Base-by-base conservation (phyloP, 2,888 invertebrate species). In the Sericinus montela region DNA sequence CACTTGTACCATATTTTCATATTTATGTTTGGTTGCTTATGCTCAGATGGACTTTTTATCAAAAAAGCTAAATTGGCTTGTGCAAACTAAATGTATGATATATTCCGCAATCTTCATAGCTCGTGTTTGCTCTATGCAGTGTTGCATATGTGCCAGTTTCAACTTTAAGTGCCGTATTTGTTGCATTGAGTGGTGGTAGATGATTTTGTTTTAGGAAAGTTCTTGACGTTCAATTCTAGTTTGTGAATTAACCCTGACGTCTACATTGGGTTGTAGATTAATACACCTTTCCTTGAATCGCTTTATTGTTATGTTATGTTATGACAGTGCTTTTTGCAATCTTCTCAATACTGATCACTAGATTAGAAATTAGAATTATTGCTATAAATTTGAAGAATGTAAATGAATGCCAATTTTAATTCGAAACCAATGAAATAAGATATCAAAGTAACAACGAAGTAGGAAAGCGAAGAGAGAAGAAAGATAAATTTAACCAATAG, bases 31-130 rank as follows among this genome's bases (percentile, higher is more conserved):
- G 36, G 44, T 29, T 45, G 37, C 39, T 32, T 45, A 32, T 25
- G 8, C 8, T 25, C 25, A 5, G 6, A 8, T 8, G 1, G 16
- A 30, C 36, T 47, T 15, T 30, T 40, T 41, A 14, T 30, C n/a
- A 29, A 30, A 29, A 1, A 38, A 42, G 30, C 23, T 30, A 19
- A 13, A 45, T 34, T 34, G 23, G 48, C 43, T 48, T 48, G 30
- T 23, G 48, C 48, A 48, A 38, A 38, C 36, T 42, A n/a, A 41
- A 42, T 42, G 42, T 41, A 37, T 42, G 34, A 35, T 39, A 35
- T 47, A 34, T 44, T 37, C n/a, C 8, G 25, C 37, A 32, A 32
- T 19, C 23, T 15, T 36, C 30, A 48, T 37, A 38, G 48, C 43
- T 32, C 42, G 30, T 14, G 14, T 35, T 37, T 13, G 43, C 48